Percentiles rank a stretch among this genome's conserved stretches.
Conservation (phyloP, 2,888 invertebrate genomes). For the Punctoribates punctum region DNA sequence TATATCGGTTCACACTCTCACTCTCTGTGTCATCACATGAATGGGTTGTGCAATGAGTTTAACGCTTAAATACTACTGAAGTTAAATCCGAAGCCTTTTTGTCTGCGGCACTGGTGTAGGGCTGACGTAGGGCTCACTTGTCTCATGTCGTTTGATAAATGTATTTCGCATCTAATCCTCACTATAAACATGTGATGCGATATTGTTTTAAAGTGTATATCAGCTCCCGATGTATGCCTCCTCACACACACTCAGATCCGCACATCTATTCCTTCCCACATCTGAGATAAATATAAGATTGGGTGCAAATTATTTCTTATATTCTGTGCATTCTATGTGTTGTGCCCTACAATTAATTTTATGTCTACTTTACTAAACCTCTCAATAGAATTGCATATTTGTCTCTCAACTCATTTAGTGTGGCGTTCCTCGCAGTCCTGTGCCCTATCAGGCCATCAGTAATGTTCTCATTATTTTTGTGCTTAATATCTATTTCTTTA, state of each 20-base stretch:
- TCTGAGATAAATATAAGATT: no score
- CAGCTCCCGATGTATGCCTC: neutral
- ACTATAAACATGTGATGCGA: slow-evolving; percentile 24
- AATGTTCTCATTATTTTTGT: slow-evolving; percentile 6
- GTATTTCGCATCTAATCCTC: slow-evolving; percentile 15
- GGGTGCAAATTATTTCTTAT: neutral
- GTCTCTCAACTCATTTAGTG: neutral
- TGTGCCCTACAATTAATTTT: slow-evolving; percentile 12
- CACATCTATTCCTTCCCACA: neutral
- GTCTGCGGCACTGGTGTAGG: neutral
- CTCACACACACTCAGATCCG: neutral
- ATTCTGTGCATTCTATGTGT: neutral
- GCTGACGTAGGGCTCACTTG: neutral
- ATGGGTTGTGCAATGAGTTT: neutral
- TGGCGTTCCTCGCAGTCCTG: neutral
- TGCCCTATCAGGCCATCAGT: neutral
- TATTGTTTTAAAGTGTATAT: slow-evolving; percentile 19
- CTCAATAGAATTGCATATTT: neutral
- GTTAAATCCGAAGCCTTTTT: neutral
- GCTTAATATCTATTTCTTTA: slow-evolving; percentile 4
- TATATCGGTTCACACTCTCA: neutral
- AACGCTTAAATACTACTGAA: slow-evolving; percentile 7
- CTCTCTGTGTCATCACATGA: slow-evolving; percentile 13
- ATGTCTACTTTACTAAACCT: neutral
- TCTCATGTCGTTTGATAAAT: slow-evolving; percentile 26